phyloP scores from a whole-genome alignment of 2,797 vertebrate genomes.

The Phataginus tricuspis region DNA sequence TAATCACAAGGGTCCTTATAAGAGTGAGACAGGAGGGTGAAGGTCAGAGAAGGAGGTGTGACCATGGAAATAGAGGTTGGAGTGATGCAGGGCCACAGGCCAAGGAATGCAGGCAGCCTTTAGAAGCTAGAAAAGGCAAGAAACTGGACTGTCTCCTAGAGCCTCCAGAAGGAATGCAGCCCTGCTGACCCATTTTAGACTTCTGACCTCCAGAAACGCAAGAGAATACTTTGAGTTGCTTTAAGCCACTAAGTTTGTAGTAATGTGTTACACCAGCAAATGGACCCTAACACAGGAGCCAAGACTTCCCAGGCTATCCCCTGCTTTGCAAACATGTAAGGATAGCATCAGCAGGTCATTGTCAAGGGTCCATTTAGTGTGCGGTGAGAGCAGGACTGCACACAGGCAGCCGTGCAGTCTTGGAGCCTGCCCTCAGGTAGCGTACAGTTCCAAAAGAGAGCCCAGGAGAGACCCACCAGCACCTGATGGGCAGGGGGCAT shows the following conservation, averaged over 20 bases:
- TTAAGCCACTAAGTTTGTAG: not conserved
- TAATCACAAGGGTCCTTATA: not conserved
- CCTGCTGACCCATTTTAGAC: not conserved
- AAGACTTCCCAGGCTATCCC: not conserved
- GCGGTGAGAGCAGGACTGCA: not conserved
- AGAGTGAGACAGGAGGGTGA: not conserved
- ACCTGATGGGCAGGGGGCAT: not conserved
- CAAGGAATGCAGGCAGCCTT: not conserved
- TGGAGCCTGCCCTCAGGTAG: not conserved
- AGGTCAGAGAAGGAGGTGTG: not conserved
- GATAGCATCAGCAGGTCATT: not conserved
- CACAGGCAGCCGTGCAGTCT: not conserved
- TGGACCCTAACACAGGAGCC: not conserved
- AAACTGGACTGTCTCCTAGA: not conserved
- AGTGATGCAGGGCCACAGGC: not conserved
- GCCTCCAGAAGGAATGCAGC: not conserved
- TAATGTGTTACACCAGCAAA: not conserved
- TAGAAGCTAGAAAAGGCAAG: not conserved
- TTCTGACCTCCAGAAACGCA: not conserved
- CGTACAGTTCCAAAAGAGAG: not conserved
- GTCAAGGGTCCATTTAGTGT: not conserved
- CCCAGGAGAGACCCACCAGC: not conserved
- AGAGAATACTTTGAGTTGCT: not conserved
- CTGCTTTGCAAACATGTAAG: not conserved
- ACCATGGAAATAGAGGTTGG: not conserved